Evolutionary conservation across 2,888 invertebrate species (phyloP).

Genomic region (Eurois occulta): DNA sequence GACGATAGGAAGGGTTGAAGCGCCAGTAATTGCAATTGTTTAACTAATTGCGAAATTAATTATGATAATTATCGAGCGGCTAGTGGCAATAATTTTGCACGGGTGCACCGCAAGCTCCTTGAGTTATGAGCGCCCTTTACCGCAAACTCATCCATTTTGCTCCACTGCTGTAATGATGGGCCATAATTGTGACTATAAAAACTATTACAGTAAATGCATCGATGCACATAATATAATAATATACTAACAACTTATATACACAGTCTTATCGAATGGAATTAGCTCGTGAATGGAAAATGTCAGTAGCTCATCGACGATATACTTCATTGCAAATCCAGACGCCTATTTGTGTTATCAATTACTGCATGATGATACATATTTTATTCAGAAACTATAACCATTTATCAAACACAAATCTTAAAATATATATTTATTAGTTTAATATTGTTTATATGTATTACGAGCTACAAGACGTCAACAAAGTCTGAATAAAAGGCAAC

Average conservation of each 20-base stretch:
- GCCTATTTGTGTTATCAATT: slow-evolving; percentile 42
- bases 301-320: slow-evolving; percentile 36
- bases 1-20: slow-evolving; percentile 47
- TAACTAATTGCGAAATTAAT: slow-evolving; percentile 68
- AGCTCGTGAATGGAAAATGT: slow-evolving; percentile 43
- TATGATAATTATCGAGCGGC: slow-evolving; percentile 64
- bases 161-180: slow-evolving; percentile 59
- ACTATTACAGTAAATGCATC: slow-evolving; percentile 62
- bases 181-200: slow-evolving; percentile 66
- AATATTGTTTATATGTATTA: slow-evolving; percentile 56
- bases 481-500: slow-evolving; percentile 82
- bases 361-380: slow-evolving; percentile 31
- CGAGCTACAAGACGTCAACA: slow-evolving; percentile 67
- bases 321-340: slow-evolving; percentile 32
- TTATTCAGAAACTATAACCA: slow-evolving; percentile 30
- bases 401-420: slow-evolving; percentile 41
- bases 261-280: slow-evolving; percentile 48
- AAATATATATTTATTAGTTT: slow-evolving; percentile 37
- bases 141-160: slow-evolving; percentile 64
- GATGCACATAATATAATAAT: slow-evolving; percentile 54
- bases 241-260: slow-evolving; percentile 36
- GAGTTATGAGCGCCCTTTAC: slow-evolving; percentile 67
- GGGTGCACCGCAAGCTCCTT: slow-evolving; percentile 64
- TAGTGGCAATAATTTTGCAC: slow-evolving; percentile 63
- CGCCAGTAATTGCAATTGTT: slow-evolving; percentile 58